phyloP scores from a whole-genome alignment of 2,797 vertebrate species.

The Phoebastria nigripes region DNA sequence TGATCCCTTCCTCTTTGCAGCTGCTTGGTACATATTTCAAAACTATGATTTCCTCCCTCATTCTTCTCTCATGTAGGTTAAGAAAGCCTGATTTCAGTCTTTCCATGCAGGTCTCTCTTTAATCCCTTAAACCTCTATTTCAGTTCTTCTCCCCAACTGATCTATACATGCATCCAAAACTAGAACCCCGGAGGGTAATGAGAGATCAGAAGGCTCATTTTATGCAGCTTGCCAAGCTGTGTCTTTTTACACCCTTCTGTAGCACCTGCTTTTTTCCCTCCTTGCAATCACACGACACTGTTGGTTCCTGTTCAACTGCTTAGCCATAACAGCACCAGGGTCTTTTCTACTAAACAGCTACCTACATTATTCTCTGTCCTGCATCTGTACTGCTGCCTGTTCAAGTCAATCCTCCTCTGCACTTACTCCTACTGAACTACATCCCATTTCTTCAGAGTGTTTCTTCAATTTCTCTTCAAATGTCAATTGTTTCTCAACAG shows the following conservation, averaged over 20 bases:
- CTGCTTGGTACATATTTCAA: not conserved
- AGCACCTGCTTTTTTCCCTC: not conserved
- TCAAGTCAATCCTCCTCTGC: not conserved
- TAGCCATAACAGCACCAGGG: not conserved
- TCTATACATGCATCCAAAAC: not conserved
- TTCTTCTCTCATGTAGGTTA: not conserved
- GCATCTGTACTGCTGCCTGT: not conserved
- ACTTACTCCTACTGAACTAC: not conserved
- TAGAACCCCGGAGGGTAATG: not conserved
- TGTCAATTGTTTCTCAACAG: not conserved
- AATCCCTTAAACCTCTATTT: not conserved
- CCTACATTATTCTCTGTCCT: not conserved
- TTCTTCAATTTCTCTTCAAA: not conserved
- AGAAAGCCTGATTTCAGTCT: not conserved
- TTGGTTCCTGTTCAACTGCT: not conserved
- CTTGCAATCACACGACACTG: not conserved
- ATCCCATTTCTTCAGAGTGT: not conserved
- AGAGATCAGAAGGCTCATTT: not conserved
- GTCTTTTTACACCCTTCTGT: not conserved
- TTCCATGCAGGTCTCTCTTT: not conserved
- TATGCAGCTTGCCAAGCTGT: not conserved
- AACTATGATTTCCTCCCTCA: not conserved
- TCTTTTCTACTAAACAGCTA: not conserved
- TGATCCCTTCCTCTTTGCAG: not conserved
- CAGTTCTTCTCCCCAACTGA: not conserved